Conservation (phyloP, 2,797 vertebrate genomes). For the Tympanoctomys barrerae region DNA sequence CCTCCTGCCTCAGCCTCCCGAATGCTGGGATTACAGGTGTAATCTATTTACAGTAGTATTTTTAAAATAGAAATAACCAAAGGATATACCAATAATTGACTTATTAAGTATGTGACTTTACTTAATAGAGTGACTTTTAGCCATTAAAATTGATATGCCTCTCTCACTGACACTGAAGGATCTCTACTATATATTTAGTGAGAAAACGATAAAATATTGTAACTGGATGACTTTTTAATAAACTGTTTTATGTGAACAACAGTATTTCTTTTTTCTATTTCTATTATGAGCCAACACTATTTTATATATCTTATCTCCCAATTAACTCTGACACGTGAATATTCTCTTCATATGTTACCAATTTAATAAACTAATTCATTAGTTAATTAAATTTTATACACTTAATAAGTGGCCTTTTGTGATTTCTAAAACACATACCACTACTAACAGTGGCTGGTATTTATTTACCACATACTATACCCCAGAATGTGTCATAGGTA, state of each 20-base stretch:
- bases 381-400: constrained; percentile 16
- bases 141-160: constrained; percentile 22
- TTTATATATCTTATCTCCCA: constrained; percentile 36
- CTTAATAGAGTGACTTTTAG: constrained; percentile 6
- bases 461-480: constrained; percentile 24
- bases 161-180: not conserved
- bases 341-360: not conserved
- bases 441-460: not conserved
- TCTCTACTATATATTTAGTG: not conserved
- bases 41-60: not conserved
- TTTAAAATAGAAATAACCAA: constrained; percentile 22
- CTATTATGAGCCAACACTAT: constrained; percentile 10
- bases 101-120: constrained; percentile 37
- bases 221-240: constrained; percentile 9
- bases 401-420: not conserved
- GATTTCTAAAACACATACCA: not conserved
- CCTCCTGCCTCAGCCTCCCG: too few relatives aligned
- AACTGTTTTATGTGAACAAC: constrained; percentile 21
- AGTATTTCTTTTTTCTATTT: constrained; percentile 8
- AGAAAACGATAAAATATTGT: constrained; percentile 2
- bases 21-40: too few relatives aligned
- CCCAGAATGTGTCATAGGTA: not conserved
- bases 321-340: constrained; percentile 29
- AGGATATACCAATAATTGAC: constrained; percentile 20
- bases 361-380: constrained; percentile 32